Evolutionary conservation across 2,888 invertebrate genomes (phyloP), one percentile per base, ranked within the genome.

Genomic region (Quadroppia sp.): DNA sequence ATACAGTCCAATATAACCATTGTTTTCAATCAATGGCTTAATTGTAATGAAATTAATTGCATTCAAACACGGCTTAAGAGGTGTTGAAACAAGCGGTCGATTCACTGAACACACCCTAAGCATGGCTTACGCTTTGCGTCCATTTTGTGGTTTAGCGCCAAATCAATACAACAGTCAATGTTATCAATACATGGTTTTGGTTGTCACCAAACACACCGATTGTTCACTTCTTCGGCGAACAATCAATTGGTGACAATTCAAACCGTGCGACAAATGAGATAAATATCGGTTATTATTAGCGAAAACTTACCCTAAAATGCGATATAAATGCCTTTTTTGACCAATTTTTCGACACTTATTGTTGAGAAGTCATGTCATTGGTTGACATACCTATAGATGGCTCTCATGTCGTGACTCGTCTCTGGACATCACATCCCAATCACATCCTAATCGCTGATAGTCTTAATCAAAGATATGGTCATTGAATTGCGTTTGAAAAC

Each of bases 121-220:
- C 15, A 2, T 11, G 56, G 23, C 13, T 11, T 4, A n/a, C n/a
- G n/a, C 1, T 1, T 28, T 56, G 56, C 56, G 56, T 56, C 56
- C 56, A 56, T 56, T 56, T 56, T 56, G 56, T 56, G 28, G 56
- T 56, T 56, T 56, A 56, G 56, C 56, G 56, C 56, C 56, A 56
- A 56, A 30, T 56, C 28, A 28, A 56, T 56, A 23, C 28, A 28
- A 9, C 11, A 56, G 9, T 17, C 17, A 17, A 25, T 56, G 56
- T 17, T 15, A 56, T 56, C 28, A 28, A 56, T 56, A 28, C 15
- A 15, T 56, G 56, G 20, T 28, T 28, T 56, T 28, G 9, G 30
- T 15, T 56, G 15, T 56, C 15, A 17, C 28, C 25, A 13, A 28
- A 25, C 28, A 56, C n/a, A n/a, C n/a, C n/a, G n/a, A n/a, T n/a